phyloP scores from a whole-genome alignment of 2,797 vertebrate species.

The Galago senegalensis region DNA sequence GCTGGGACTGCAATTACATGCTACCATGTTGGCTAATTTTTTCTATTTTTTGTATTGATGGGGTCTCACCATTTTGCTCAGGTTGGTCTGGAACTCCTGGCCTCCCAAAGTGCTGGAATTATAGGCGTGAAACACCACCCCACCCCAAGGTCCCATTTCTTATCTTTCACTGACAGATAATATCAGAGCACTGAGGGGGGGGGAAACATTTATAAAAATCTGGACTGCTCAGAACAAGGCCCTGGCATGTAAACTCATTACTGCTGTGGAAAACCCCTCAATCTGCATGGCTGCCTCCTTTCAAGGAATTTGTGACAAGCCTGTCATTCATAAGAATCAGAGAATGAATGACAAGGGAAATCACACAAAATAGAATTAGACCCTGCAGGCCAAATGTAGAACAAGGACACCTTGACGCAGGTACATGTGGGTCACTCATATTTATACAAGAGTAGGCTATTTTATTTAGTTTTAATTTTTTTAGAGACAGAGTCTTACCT shows the following conservation, averaged over 20 bases:
- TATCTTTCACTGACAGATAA: background rate
- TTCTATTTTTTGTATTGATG: background rate
- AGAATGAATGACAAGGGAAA: background rate
- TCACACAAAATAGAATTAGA: background rate
- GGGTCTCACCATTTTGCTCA: background rate
- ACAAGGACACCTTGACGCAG: background rate
- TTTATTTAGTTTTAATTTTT: background rate
- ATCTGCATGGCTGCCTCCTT: background rate
- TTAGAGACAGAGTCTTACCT: no score
- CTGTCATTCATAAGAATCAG: background rate
- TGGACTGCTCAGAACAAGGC: background rate
- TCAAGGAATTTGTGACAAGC: background rate
- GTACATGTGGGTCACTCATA: rapidly evolving
- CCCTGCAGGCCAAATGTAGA: background rate
- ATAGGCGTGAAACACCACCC: background rate
- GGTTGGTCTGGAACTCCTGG: background rate
- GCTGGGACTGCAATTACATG: background rate
- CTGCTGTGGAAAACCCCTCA: background rate
- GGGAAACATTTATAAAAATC: background rate
- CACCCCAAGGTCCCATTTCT: background rate
- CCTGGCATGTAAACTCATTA: background rate
- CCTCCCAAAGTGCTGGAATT: background rate
- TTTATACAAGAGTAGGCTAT: background rate
- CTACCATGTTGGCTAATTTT: background rate
- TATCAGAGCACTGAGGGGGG: background rate